phyloP scores from a whole-genome alignment of 2,113 vertebrate genomes.

The Hypanus sabinus region DNA sequence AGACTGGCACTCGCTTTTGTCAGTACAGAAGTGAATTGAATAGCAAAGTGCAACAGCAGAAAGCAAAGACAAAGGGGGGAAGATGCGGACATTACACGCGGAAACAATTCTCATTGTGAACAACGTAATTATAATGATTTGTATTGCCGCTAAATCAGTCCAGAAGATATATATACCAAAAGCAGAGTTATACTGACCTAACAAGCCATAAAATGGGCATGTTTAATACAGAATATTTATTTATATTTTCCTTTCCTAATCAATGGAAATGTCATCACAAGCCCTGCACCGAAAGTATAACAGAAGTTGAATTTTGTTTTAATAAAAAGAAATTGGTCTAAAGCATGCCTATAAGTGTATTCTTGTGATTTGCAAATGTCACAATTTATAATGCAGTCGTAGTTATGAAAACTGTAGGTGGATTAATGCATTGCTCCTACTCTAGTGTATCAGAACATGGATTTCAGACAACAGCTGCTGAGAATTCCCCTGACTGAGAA shows the following conservation, averaged over 20 bases:
- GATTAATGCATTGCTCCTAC: constrained; percentile 78
- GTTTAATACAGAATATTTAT: background rate
- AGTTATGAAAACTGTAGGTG: constrained; percentile 63
- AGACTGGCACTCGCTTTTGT: background rate
- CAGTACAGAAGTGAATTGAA: background rate
- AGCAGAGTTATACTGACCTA: background rate
- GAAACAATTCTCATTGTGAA: background rate
- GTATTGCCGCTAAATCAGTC: background rate
- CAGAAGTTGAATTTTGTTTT: background rate
- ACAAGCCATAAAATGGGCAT: background rate
- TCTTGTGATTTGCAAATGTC: constrained; percentile 59
- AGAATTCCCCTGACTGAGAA: constrained; percentile 97
- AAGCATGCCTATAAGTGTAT: constrained; percentile 25
- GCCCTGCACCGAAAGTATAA: background rate
- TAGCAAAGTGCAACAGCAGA: background rate
- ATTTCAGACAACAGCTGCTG: constrained; percentile 93
- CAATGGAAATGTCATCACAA: too few relatives aligned
- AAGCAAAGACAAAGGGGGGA: background rate
- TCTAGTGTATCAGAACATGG: constrained; percentile 82
- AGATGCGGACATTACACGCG: background rate
- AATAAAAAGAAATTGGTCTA: constrained; percentile 39
- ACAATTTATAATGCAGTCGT: constrained; percentile 66
- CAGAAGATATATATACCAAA: background rate
- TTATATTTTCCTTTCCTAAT: too few relatives aligned
- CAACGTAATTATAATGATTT: background rate